Percentiles rank a stretch among this genome's conserved stretches.
phyloP scores from a whole-genome alignment of 1,140 invertebrate species.

The Carposina sasakii region DNA sequence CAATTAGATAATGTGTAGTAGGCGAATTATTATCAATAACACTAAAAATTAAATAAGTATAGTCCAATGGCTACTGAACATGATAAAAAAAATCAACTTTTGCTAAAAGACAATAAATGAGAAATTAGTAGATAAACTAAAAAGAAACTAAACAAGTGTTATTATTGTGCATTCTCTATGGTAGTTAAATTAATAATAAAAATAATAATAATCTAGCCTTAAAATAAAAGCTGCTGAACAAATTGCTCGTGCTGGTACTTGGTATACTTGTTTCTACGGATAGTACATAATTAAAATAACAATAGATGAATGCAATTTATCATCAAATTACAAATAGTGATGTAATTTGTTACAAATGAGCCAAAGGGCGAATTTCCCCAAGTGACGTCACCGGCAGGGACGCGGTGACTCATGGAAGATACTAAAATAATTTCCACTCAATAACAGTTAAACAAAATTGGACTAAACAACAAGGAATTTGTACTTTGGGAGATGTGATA shows the following conservation, averaged over 20 bases:
- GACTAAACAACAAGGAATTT: slow-evolving; percentile 75
- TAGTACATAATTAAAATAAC: no score
- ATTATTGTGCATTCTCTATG: not conserved
- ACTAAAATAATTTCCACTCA: slow-evolving; percentile 69
- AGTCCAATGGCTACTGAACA: slow-evolving; percentile 35
- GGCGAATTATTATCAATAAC: slow-evolving; percentile 64
- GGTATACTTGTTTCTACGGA: no score
- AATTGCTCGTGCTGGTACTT: no score
- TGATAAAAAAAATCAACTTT: slow-evolving; percentile 30
- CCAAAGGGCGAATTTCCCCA: no score
- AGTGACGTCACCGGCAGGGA: no score
- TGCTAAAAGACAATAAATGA: slow-evolving; percentile 39
- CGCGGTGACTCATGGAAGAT: no score
- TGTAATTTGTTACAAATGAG: no score
- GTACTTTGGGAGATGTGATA: slow-evolving; percentile 74
- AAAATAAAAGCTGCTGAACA: slow-evolving; percentile 62
- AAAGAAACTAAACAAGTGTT: not conserved
- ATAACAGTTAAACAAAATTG: slow-evolving; percentile 74
- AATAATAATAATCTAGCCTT: slow-evolving; percentile 63
- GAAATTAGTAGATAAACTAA: slow-evolving; percentile 40
- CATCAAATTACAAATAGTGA: no score
- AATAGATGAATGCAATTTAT: no score
- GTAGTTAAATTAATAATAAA: slow-evolving; percentile 34
- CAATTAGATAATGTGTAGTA: slow-evolving; percentile 68
- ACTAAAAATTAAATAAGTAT: slow-evolving; percentile 21